Conservation (phyloP, 2,113 vertebrate genomes). For the Nothobranchius furzeri region DNA sequence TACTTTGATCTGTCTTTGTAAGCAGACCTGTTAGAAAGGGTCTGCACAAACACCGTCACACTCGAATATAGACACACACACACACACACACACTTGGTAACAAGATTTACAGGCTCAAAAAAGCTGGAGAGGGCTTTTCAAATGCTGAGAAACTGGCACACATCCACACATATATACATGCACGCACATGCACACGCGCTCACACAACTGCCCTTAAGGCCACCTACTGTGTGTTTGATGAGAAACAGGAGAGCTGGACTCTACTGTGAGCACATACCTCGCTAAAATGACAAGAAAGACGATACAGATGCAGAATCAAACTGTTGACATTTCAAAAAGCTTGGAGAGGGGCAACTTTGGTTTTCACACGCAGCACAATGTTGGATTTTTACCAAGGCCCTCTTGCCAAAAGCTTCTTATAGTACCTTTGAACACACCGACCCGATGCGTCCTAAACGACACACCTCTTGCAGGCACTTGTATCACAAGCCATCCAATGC, state of each 20-base stretch:
- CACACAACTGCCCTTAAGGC: conserved; percentile 5
- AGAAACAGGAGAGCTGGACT: conserved; percentile 13
- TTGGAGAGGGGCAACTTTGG: neutral
- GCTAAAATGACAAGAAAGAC: conserved; percentile 21
- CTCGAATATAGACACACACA: neutral
- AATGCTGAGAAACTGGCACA: conserved; percentile 4
- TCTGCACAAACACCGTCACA: conserved; percentile 12
- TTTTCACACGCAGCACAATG: neutral
- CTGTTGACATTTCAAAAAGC: conserved; percentile 12
- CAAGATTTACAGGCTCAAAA: conserved; percentile 32
- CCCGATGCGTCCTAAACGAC: neutral
- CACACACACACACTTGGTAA: conserved; percentile 21
- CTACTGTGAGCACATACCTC: conserved; percentile 4
- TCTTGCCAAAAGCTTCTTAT: neutral
- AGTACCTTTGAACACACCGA: neutral
- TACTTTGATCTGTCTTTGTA: conserved; percentile 53
- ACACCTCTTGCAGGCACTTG: neutral
- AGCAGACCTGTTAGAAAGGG: conserved; percentile 38
- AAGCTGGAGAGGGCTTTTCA: conserved; percentile 33
- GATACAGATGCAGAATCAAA: conserved; percentile 31
- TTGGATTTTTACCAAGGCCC: neutral
- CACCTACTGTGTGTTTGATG: conserved; percentile 22
- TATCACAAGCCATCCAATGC: neutral
- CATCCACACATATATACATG: conserved; percentile 1
- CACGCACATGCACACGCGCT: conserved; percentile 3